These are phyloP conservation scores for Litocranius walleri DNA, from an alignment of 2,113 vertebrate species.

Conservation along the genomic window DNA sequence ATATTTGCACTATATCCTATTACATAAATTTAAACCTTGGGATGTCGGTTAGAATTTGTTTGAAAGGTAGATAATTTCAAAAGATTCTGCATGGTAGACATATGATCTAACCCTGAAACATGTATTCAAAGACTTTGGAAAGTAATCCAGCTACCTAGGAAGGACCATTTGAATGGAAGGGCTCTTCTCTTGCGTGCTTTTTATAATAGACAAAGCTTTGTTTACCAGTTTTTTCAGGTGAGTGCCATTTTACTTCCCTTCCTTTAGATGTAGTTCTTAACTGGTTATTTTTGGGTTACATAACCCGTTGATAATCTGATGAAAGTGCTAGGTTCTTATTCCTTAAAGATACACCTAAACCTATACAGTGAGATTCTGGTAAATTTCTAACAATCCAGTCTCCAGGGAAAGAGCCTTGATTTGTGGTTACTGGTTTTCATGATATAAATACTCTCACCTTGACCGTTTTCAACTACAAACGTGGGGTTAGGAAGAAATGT, in stretches of 20 bases:
- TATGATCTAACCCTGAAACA: neutral
- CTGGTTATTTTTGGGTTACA: neutral
- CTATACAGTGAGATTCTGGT: neutral
- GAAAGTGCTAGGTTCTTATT: neutral
- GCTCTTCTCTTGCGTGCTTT: neutral
- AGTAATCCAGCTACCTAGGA: neutral
- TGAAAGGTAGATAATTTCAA: constrained; percentile 32
- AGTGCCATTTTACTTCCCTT: neutral
- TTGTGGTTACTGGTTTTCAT: neutral
- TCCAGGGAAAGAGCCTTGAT: neutral
- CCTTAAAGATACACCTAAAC: neutral
- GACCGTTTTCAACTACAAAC: neutral
- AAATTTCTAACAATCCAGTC: neutral
- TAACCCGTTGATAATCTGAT: neutral
- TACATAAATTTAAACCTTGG: neutral
- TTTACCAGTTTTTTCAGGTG: neutral
- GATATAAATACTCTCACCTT: neutral
- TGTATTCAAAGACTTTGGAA: neutral
- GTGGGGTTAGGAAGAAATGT: neutral
- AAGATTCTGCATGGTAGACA: neutral
- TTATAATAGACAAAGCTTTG: neutral
- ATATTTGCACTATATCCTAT: neutral
- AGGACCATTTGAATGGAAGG: neutral
- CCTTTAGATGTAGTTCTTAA: neutral
- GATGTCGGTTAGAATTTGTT: constrained; percentile 17